A percentile compares a stretch with the other conserved stretches of the same genome.
Evolutionary conservation across 2,888 invertebrate genomes (phyloP).

Genomic region (Achlya flavicornis): DNA sequence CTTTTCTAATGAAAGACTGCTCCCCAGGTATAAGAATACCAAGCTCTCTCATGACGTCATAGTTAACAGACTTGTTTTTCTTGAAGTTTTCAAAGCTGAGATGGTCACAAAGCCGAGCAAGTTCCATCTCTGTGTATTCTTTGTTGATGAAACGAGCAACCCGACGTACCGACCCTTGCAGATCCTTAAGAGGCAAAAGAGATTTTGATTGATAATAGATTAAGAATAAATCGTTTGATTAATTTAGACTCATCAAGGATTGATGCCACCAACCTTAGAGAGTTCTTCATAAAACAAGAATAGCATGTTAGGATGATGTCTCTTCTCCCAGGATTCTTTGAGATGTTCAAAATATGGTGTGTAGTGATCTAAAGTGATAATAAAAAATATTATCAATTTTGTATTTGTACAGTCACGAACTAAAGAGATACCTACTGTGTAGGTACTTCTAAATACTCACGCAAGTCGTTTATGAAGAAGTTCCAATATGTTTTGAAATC

Average conservation of each 20-base stretch:
- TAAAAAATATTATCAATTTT: too few relatives aligned
- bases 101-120: slow-evolving; percentile 86
- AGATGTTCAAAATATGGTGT: slow-evolving; percentile 91
- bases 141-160: slow-evolving; percentile 86
- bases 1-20: slow-evolving; percentile 87
- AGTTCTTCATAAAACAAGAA: slow-evolving; percentile 93
- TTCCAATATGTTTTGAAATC: slow-evolving; percentile 88
- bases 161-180: slow-evolving; percentile 81
- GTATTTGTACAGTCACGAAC: too few relatives aligned
- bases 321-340: slow-evolving; percentile 88
- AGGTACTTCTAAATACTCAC: slow-evolving; percentile 75
- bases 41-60: slow-evolving; percentile 84
- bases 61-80: slow-evolving; percentile 91
- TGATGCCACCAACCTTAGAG: slow-evolving; percentile 76
- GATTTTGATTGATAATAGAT: not conserved
- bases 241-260: not conserved
- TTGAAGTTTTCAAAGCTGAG: slow-evolving; percentile 92
- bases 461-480: slow-evolving; percentile 87
- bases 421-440: too few relatives aligned
- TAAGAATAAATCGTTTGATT: not conserved
- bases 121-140: slow-evolving; percentile 81
- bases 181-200: slow-evolving; percentile 77
- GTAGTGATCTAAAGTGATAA: slow-evolving; percentile 84
- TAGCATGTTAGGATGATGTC: slow-evolving; percentile 87
- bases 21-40: slow-evolving; percentile 84